A percentile compares a stretch with the other conserved stretches of the same genome.
Conservation (phyloP, 2,113 vertebrate species). For the Plestiodon gilberti region DNA sequence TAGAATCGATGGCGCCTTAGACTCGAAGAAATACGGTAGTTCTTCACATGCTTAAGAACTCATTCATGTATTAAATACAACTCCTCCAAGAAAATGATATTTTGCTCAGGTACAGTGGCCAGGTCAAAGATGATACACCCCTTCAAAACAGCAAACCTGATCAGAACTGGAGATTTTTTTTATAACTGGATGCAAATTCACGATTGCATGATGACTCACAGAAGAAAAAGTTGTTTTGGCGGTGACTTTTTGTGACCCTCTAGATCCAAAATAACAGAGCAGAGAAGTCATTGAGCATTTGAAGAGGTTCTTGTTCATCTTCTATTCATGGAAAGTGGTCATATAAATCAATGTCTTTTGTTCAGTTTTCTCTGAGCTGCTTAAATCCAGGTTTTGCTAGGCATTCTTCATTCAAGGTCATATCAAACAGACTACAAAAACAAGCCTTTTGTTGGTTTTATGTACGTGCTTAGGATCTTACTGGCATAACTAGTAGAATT, state of each 20-base stretch:
- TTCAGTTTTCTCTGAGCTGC: neutral
- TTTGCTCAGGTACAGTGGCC: fast-evolving
- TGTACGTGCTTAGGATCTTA: neutral
- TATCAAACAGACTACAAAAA: neutral
- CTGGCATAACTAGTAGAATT: neutral
- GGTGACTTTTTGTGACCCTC: neutral
- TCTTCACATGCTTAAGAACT: neutral
- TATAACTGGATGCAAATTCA: neutral
- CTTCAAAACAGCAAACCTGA: neutral
- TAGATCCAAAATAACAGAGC: neutral
- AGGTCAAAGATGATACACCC: neutral
- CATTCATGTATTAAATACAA: fast-evolving
- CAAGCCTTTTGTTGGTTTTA: neutral
- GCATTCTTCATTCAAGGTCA: fast-evolving
- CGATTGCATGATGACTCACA: neutral
- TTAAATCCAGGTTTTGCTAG: fast-evolving
- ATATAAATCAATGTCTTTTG: neutral
- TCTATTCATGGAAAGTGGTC: neutral
- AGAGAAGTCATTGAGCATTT: neutral
- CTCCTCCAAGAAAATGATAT: neutral
- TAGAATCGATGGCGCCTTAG: no score
- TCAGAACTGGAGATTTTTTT: neutral
- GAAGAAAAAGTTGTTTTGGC: neutral
- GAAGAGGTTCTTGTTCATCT: conserved; percentile 6
- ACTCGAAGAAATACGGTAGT: no score